Conservation (phyloP, 2,888 invertebrate species). For the Athalia circularis region DNA sequence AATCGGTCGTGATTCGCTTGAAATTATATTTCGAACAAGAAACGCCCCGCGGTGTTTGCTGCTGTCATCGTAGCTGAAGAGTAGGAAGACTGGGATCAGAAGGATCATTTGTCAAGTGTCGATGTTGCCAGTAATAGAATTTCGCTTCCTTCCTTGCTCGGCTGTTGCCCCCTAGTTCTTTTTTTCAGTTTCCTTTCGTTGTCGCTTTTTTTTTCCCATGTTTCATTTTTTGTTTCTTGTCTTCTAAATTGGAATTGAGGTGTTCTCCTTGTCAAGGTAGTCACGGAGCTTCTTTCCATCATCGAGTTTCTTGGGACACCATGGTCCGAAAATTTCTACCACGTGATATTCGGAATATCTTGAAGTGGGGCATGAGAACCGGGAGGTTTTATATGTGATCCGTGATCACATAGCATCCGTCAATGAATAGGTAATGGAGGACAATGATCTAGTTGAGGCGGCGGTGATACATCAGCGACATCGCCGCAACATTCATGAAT, state of each 20-base stretch:
- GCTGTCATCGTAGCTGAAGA: conserved; percentile 9
- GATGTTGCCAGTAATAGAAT: conserved; percentile 27
- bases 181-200: neutral
- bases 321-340: conserved; percentile 8
- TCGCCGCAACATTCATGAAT: conserved; percentile 71
- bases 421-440: conserved; percentile 73
- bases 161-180: neutral
- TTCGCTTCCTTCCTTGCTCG: conserved; percentile 21
- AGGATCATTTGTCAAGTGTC: conserved; percentile 41
- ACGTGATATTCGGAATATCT: conserved; percentile 44
- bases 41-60: conserved; percentile 14
- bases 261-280: no score
- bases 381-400: conserved; percentile 69
- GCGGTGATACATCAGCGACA: conserved; percentile 72
- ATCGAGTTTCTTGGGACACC: no score
- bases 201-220: neutral
- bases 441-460: conserved; percentile 72
- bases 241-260: neutral
- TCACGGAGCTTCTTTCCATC: no score
- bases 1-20: conserved; percentile 35
- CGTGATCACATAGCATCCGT: conserved; percentile 69
- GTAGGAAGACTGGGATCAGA: conserved; percentile 9
- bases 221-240: neutral
- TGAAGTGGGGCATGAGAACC: conserved; percentile 71
- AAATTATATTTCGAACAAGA: conserved; percentile 15